These are phyloP conservation scores for Actias luna DNA, from an alignment of 2,888 invertebrate species.

Conservation along the genomic window DNA sequence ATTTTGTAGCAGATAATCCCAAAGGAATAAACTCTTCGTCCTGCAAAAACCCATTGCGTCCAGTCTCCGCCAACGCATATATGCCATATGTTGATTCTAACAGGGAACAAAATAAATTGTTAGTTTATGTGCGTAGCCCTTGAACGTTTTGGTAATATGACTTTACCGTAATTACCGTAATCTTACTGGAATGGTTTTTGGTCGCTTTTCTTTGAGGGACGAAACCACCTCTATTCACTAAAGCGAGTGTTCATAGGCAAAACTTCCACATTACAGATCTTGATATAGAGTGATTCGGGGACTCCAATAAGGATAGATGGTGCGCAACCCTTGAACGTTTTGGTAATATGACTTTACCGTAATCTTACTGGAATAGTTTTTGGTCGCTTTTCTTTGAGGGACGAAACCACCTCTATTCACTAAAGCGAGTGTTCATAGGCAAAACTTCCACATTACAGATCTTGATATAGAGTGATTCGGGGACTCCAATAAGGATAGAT, in stretches of 20 bases:
- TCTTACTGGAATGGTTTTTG: neutral
- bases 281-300: too few relatives aligned
- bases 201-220: neutral
- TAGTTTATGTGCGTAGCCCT: conserved; percentile 15
- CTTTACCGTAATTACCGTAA: neutral
- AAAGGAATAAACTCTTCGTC: conserved; percentile 17
- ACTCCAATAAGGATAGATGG: too few relatives aligned
- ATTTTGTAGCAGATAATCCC: conserved; percentile 12
- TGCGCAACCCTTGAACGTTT: conserved; percentile 15
- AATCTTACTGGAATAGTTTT: neutral
- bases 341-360: conserved; percentile 13
- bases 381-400: neutral
- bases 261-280: conserved; percentile 15
- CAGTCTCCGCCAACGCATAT: conserved; percentile 19
- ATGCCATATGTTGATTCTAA: conserved; percentile 14
- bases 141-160: conserved; percentile 18
- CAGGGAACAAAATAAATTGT: conserved; percentile 10
- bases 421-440: conserved; percentile 24
- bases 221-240: conserved; percentile 26
- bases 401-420: conserved; percentile 28
- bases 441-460: conserved; percentile 19
- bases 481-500: conserved; percentile 27
- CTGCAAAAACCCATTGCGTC: conserved; percentile 16
- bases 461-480: conserved; percentile 22
- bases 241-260: conserved; percentile 26